Conservation (phyloP, 2,888 invertebrate genomes). For the Elegia similella region DNA sequence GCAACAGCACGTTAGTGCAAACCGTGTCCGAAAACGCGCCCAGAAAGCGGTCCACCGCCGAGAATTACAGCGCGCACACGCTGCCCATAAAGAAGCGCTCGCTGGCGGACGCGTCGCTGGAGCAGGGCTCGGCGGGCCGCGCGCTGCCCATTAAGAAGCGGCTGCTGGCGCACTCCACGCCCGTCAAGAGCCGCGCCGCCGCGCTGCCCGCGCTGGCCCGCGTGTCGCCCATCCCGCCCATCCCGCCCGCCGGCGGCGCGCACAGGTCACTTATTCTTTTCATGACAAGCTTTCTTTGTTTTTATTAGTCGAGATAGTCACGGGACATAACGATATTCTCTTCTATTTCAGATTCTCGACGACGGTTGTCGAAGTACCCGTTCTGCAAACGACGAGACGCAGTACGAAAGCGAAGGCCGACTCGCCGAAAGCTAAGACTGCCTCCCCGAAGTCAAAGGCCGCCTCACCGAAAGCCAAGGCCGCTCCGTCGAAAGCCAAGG, state of each 20-base stretch:
- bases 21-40: slow-evolving; percentile 4
- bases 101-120: slow-evolving; percentile 25
- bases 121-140: neutral
- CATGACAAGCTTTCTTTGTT: no score
- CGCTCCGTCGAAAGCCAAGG: slow-evolving; percentile 15
- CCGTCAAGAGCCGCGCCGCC: slow-evolving; percentile 47
- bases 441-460: neutral
- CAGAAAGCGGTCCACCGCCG: slow-evolving; percentile 38
- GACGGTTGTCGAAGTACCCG: neutral
- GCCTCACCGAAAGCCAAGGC: neutral
- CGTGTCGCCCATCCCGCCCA: slow-evolving; percentile 63
- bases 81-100: slow-evolving; percentile 67
- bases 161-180: slow-evolving; percentile 62
- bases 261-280: slow-evolving; percentile 7
- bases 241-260: slow-evolving; percentile 19
- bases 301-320: no score
- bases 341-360: slow-evolving; percentile 20
- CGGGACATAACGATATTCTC: neutral
- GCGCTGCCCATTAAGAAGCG: slow-evolving; percentile 55
- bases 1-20: slow-evolving; percentile 32
- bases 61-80: slow-evolving; percentile 43
- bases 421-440: neutral
- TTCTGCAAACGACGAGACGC: neutral
- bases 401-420: slow-evolving; percentile 18
- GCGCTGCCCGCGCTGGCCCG: slow-evolving; percentile 47